These are phyloP conservation scores for Spisula subtruncata DNA, from an alignment of 2,888 invertebrate genomes.

Conservation along the genomic window DNA sequence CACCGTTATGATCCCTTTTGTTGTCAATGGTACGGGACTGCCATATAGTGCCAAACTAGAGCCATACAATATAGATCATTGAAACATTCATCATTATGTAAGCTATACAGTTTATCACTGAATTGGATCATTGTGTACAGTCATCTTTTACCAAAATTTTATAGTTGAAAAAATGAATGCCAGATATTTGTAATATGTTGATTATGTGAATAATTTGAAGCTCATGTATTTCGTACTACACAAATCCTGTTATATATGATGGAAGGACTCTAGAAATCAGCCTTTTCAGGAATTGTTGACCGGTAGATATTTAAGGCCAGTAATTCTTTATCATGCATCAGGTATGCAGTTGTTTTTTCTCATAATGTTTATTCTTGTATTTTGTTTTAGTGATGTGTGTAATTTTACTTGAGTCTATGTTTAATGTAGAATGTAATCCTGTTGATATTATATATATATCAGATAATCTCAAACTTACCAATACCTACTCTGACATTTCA, in stretches of 20 bases:
- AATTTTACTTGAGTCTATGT: constrained; percentile 2
- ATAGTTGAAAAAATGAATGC: too few relatives aligned
- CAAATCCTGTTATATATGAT: neutral
- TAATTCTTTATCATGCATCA: constrained; percentile 41
- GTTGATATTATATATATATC: constrained; percentile 4
- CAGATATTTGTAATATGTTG: neutral
- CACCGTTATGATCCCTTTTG: constrained; percentile 7
- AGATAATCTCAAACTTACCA: neutral
- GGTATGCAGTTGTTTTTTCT: constrained; percentile 35
- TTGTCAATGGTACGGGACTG: constrained; percentile 6
- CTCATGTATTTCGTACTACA: neutral
- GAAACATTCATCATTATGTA: neutral
- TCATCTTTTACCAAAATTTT: neutral
- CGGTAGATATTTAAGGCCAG: constrained; percentile 31
- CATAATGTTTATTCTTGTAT: neutral
- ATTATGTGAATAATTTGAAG: neutral
- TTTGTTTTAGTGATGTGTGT: neutral
- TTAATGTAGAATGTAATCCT: neutral
- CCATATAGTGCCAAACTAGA: neutral
- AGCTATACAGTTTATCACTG: neutral
- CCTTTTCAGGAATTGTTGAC: constrained; percentile 23
- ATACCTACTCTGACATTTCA: neutral
- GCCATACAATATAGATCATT: neutral
- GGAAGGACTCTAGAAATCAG: constrained; percentile 12
- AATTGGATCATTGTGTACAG: neutral